Conservation (phyloP, 2,797 vertebrate species). For the Valencia hispanica region DNA sequence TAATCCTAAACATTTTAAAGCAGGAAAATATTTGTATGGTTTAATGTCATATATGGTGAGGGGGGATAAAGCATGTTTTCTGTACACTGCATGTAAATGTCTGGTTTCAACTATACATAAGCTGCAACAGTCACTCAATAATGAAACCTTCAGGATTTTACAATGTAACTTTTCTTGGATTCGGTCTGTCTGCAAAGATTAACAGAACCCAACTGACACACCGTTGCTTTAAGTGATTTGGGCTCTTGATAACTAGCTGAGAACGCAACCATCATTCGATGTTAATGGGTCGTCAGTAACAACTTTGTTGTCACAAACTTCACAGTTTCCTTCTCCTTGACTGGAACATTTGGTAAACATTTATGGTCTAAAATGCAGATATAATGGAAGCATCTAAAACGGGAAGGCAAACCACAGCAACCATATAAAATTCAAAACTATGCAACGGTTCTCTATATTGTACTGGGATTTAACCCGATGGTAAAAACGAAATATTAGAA, state of each 20-base stretch:
- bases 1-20: neutral
- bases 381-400: constrained; percentile 28
- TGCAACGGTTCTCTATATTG: constrained; percentile 18
- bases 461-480: constrained; percentile 44
- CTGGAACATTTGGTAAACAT: constrained; percentile 21
- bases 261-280: constrained; percentile 57
- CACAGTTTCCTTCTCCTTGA: constrained; percentile 17
- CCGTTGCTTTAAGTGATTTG: neutral
- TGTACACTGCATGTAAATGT: neutral
- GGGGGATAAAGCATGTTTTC: neutral
- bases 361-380: constrained; percentile 21
- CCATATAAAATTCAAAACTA: constrained; percentile 19
- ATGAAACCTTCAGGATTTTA: constrained; percentile 36
- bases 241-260: constrained; percentile 26
- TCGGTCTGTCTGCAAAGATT: neutral
- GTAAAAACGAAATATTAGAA: constrained; percentile 38
- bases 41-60: neutral
- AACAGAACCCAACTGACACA: neutral
- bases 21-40: neutral
- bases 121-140: constrained; percentile 50
- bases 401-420: constrained; percentile 34
- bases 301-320: constrained; percentile 17
- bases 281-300: constrained; percentile 55
- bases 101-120: constrained; percentile 25
- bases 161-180: constrained; percentile 19